phyloP scores from a whole-genome alignment of 2,888 invertebrate genomes.

The Clepsis dumicolana region DNA sequence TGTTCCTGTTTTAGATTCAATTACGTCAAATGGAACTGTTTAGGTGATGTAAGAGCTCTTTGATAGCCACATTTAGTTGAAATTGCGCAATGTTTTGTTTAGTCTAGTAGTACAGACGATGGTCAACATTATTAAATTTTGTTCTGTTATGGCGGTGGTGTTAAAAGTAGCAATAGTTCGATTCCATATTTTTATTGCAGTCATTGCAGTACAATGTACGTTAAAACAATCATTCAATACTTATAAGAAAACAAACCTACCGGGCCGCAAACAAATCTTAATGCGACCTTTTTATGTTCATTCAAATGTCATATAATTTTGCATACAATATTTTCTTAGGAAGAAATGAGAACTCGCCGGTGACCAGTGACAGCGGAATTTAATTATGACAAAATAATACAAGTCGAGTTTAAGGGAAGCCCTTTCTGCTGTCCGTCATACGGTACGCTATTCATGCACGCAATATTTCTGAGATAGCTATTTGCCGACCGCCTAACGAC shows the following conservation, averaged over 20 bases:
- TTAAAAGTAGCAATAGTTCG: neutral
- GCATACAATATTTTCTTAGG: constrained; percentile 85
- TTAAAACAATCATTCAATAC: constrained; percentile 48
- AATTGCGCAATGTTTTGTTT: neutral
- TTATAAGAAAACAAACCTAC: constrained; percentile 54
- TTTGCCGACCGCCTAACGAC: constrained; percentile 79
- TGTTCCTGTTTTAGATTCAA: constrained; percentile 42
- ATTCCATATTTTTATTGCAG: neutral
- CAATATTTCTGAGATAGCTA: constrained; percentile 79
- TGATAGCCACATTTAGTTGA: neutral
- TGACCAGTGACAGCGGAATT: constrained; percentile 84
- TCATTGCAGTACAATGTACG: neutral
- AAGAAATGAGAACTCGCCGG: constrained; percentile 78
- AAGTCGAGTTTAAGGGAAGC: constrained; percentile 82
- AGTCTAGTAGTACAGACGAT: neutral
- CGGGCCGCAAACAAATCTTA: constrained; percentile 71
- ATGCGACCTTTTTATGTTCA: constrained; percentile 78
- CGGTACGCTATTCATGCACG: constrained; percentile 81
- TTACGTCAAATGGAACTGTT: constrained; percentile 28
- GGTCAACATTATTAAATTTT: neutral
- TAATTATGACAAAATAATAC: constrained; percentile 87
- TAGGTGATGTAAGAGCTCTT: constrained; percentile 11
- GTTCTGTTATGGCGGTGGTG: neutral
- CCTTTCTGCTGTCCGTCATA: constrained; percentile 86
- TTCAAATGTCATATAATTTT: constrained; percentile 86